These are phyloP conservation scores for Trissolcus basalis DNA, from an alignment of 1,140 invertebrate genomes.

Conservation along the genomic window DNA sequence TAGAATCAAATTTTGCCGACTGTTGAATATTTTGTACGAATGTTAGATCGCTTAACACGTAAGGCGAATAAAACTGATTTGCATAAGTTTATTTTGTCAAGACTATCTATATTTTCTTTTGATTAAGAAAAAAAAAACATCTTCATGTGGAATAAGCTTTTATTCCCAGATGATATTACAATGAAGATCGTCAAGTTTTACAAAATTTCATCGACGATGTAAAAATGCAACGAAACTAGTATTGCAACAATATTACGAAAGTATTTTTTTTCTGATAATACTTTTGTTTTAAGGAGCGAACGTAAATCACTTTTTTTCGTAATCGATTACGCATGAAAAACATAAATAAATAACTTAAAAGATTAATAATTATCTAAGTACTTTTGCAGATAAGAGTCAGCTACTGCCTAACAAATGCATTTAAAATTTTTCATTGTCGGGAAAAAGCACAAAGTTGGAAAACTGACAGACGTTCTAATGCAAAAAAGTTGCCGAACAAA, in stretches of 20 bases:
- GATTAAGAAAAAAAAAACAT: background rate
- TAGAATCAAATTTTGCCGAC: slow-evolving; percentile 19
- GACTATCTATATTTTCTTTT: too few species aligned
- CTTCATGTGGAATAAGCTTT: slow-evolving; percentile 30
- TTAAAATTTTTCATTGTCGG: slow-evolving; percentile 5
- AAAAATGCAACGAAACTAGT: slow-evolving; percentile 2
- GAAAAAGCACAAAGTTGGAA: background rate
- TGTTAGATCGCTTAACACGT: slow-evolving; percentile 1
- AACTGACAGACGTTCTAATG: slow-evolving; percentile 3
- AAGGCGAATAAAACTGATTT: slow-evolving; percentile 22
- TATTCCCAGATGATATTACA: slow-evolving; percentile 30
- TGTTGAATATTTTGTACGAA: slow-evolving; percentile 29
- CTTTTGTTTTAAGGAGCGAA: too few species aligned
- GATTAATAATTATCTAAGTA: background rate
- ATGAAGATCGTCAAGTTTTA: slow-evolving; percentile 25
- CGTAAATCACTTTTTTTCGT: too few species aligned
- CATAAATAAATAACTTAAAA: background rate
- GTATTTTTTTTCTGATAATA: too few species aligned
- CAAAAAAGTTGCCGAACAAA: slow-evolving; percentile 23
- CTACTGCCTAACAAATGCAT: slow-evolving; percentile 11
- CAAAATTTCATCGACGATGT: slow-evolving; percentile 31
- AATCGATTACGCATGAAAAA: too few species aligned
- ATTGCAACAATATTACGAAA: background rate
- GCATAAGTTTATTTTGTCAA: slow-evolving; percentile 4
- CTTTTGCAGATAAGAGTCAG: too few species aligned